These are phyloP conservation scores for Bellardia pandia DNA, from an alignment of 2,888 invertebrate genomes.

Conservation along the genomic window DNA sequence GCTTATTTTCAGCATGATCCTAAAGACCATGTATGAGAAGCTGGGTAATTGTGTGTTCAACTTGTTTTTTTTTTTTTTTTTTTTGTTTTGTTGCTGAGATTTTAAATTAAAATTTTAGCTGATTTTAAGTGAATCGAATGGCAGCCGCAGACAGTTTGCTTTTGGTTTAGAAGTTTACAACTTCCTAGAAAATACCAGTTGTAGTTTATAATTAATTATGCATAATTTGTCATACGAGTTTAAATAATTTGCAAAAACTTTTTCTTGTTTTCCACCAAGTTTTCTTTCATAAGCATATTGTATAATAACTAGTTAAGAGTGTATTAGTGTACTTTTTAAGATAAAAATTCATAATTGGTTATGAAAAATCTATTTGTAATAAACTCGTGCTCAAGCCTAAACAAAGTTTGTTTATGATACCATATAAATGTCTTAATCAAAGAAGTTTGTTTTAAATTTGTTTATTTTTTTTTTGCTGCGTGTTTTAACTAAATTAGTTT, in stretches of 20 bases:
- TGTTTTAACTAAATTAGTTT: neutral
- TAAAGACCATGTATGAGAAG: neutral
- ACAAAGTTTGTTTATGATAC: neutral
- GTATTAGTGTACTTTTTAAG: neutral
- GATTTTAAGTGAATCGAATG: conserved; percentile 66
- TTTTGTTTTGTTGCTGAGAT: neutral
- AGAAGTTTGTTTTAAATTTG: neutral
- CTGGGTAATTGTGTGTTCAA: conserved; percentile 14
- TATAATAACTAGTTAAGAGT: neutral
- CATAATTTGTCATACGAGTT: conserved; percentile 52
- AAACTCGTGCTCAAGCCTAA: neutral
- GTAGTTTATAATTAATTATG: conserved; percentile 53
- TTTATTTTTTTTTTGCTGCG: neutral
- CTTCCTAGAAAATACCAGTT: conserved; percentile 65
- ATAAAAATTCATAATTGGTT: conserved; percentile 48
- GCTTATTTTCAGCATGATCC: neutral
- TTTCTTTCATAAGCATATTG: neutral
- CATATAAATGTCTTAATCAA: conserved; percentile 56
- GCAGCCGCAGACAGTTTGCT: conserved; percentile 33
- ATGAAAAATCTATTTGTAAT: conserved; percentile 24
- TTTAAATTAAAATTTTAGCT: conserved; percentile 58
- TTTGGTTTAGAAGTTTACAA: conserved; percentile 26
- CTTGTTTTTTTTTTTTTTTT: neutral
- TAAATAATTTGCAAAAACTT: conserved; percentile 19
- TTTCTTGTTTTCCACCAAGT: neutral